Base-by-base conservation (phyloP, 2,113 vertebrate genomes). In the Copsychus sechellarum region DNA sequence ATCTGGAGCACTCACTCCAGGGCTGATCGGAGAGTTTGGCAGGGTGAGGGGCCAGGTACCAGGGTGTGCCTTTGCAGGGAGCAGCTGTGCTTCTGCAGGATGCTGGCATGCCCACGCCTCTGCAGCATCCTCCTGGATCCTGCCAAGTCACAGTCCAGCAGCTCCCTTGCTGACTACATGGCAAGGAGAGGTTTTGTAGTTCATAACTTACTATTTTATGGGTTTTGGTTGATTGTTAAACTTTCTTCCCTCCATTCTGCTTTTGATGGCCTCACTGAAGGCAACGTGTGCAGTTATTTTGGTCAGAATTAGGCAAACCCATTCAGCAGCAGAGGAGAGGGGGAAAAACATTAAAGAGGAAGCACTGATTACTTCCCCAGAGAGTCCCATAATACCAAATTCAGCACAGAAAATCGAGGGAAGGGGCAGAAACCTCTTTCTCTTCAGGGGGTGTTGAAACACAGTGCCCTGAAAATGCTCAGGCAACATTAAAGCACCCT, bases 1-100 rank as follows among this genome's bases (percentile, higher is more conserved):
- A 56, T 38, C 42, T 61, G 60, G 47, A 51, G 26, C 12, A 17
- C 31, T 72, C 1, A 0, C 12, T 38, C 34, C 2, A 1, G 48
- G 51, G 26, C 16, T 51, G 57, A n/a, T 14, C 29, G 36, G 38
- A 29, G 28, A 92, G 21, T 62, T 81, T 43, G 67, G 42, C 64
- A 82, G 53, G 6, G 17, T 50, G 23, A 67, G 71, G 47, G 56
- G 8, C 18, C 0, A 1, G 22, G 42, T 62, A 50, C 11, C 20
- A 47, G 51, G 31, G 15, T 38, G 34, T 71, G 8, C 48, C 4
- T 14, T 8, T 4, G 57, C 62, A 40, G 48, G 31, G 57, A 88
- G 38, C 80, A 72, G 57, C 53, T 0, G 0, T 83, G 17, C 54
- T 73, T 69, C 71, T 76, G 66, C 61, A 86, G 71, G 25, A 34